Conservation (phyloP, 2,797 vertebrate genomes). For the Oophaga sylvatica region DNA sequence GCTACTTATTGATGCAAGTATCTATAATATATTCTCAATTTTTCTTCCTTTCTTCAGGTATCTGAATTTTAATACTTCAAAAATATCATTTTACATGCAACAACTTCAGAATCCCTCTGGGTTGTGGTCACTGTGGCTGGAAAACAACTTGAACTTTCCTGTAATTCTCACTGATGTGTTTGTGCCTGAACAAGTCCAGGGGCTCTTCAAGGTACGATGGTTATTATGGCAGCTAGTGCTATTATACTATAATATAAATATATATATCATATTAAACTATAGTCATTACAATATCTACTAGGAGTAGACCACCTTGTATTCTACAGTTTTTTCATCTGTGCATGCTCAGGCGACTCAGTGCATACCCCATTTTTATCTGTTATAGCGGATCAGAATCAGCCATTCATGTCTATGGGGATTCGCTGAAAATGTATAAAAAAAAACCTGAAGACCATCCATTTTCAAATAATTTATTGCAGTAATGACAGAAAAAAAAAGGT, state of each 20-base stretch:
- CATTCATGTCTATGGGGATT: too few relatives aligned
- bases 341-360: too few relatives aligned
- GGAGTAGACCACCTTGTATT: not conserved
- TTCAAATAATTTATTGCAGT: too few relatives aligned
- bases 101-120: slow-evolving; percentile 75
- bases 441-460: too few relatives aligned
- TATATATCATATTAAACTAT: not conserved
- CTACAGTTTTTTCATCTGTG: not conserved
- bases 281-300: too few relatives aligned
- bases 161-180: slow-evolving; percentile 82
- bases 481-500: too few relatives aligned
- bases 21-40: not conserved
- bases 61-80: slow-evolving; percentile 74
- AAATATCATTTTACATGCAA: slow-evolving; percentile 81
- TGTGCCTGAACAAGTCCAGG: slow-evolving; percentile 78
- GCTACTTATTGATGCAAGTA: not conserved
- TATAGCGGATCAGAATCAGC: too few relatives aligned
- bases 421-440: too few relatives aligned
- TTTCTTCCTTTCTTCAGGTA: slow-evolving; percentile 67
- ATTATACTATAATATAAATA: not conserved
- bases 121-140: slow-evolving; percentile 88
- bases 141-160: slow-evolving; percentile 78
- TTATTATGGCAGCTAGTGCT: too few relatives aligned
- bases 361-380: too few relatives aligned
- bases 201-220: slow-evolving; percentile 80